Percentiles rank a stretch among this genome's conserved stretches.
These are phyloP conservation scores for Brachionus plicatilis DNA, from an alignment of 1,140 invertebrate species.

Conservation along the genomic window DNA sequence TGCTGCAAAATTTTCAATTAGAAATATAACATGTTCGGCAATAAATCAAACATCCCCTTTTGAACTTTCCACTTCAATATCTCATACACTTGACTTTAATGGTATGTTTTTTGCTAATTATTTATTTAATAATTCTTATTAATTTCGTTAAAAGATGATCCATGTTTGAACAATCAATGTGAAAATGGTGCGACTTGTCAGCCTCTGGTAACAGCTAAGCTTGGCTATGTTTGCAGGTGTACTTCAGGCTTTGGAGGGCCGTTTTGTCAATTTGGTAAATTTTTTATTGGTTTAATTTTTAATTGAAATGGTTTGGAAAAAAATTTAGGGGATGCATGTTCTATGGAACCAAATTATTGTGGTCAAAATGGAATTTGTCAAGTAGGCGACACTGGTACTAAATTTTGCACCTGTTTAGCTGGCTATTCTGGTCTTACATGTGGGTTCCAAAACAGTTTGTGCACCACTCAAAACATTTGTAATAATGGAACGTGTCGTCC, in stretches of 20 bases:
- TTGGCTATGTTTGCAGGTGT: background rate
- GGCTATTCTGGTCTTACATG: constrained; percentile 5
- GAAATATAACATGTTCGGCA: background rate
- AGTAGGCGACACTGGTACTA: background rate
- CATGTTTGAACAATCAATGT: constrained; percentile 7
- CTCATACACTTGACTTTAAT: background rate
- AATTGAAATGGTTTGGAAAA: background rate
- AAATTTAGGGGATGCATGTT: background rate
- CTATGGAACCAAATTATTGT: background rate
- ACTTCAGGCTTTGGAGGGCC: background rate
- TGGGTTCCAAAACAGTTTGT: background rate
- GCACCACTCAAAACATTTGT: background rate
- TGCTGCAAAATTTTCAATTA: background rate
- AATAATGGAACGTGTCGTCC: background rate
- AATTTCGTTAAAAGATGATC: background rate
- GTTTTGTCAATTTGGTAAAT: background rate
- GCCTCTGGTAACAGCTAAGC: background rate
- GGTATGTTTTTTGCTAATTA: background rate
- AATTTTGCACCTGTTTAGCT: background rate
- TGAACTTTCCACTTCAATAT: background rate
- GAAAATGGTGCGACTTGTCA: constrained; percentile 14
- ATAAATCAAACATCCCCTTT: background rate
- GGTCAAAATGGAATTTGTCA: background rate
- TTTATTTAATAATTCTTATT: background rate
- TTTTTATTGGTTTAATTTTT: background rate